phyloP scores from a whole-genome alignment of 2,888 invertebrate genomes.

The Resseliella maxima region DNA sequence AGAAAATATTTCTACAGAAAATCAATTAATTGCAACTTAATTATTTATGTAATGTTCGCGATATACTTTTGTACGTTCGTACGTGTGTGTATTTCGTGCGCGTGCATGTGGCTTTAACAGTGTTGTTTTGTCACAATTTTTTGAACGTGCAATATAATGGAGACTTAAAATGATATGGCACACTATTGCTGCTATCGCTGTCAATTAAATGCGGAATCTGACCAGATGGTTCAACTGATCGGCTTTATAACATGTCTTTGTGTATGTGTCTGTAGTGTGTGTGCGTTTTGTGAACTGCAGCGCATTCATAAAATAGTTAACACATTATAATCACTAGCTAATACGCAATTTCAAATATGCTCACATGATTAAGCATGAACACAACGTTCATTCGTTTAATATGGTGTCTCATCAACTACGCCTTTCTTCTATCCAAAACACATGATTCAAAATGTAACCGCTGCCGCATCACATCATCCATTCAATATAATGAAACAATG shows the following conservation, averaged over 20 bases:
- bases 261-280: too few relatives aligned
- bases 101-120: too few relatives aligned
- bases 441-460: neutral
- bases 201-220: too few relatives aligned
- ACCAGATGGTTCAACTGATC: too few relatives aligned
- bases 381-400: neutral
- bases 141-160: too few relatives aligned
- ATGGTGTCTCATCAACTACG: neutral
- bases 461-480: neutral
- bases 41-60: neutral
- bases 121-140: too few relatives aligned
- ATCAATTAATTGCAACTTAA: conserved; percentile 1
- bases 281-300: neutral
- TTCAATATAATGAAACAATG: too few relatives aligned
- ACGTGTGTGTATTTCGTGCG: neutral
- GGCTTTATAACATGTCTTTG: too few relatives aligned
- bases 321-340: neutral
- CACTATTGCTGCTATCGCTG: too few relatives aligned
- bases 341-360: conserved; percentile 7
- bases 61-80: neutral
- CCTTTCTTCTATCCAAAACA: too few relatives aligned
- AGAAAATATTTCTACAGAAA: neutral
- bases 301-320: neutral
- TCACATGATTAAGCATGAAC: conserved; percentile 12
- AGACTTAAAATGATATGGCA: too few relatives aligned